These are phyloP conservation scores for Agonopterix subpropinquella DNA, from an alignment of 2,888 invertebrate genomes.

Conservation along the genomic window DNA sequence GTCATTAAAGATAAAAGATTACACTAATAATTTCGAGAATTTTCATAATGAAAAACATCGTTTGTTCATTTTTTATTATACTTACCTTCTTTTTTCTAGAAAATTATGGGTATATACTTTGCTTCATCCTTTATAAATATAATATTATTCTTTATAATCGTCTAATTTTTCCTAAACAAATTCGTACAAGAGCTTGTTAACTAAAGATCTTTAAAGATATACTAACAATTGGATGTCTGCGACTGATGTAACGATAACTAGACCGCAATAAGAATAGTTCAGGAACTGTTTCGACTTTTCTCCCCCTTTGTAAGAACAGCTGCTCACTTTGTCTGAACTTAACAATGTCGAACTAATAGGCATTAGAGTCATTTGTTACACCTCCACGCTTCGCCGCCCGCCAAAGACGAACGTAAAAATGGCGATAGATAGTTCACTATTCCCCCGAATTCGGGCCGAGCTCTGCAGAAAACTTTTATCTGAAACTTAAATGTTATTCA, in stretches of 20 bases:
- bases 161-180: too few species aligned
- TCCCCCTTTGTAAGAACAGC: constrained; percentile 43
- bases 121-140: too few species aligned
- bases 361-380: constrained; percentile 65
- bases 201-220: too few species aligned
- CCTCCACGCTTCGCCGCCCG: constrained; percentile 56
- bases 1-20: constrained; percentile 1
- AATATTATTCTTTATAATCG: too few species aligned
- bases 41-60: constrained; percentile 4
- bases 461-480: too few species aligned
- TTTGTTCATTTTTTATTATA: too few species aligned
- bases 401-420: constrained; percentile 51
- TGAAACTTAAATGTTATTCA: too few species aligned
- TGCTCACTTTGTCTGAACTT: constrained; percentile 60
- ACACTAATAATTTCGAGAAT: constrained; percentile 1
- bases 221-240: neutral
- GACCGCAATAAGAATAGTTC: constrained; percentile 16
- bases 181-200: too few species aligned
- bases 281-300: constrained; percentile 35
- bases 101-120: too few species aligned
- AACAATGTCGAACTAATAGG: constrained; percentile 67
- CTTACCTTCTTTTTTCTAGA: too few species aligned
- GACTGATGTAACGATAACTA: constrained; percentile 6
- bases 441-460: too few species aligned
- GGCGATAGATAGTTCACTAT: constrained; percentile 36